These are phyloP conservation scores for Linnaemya tessellans DNA, from an alignment of 2,888 invertebrate species.

Conservation along the genomic window DNA sequence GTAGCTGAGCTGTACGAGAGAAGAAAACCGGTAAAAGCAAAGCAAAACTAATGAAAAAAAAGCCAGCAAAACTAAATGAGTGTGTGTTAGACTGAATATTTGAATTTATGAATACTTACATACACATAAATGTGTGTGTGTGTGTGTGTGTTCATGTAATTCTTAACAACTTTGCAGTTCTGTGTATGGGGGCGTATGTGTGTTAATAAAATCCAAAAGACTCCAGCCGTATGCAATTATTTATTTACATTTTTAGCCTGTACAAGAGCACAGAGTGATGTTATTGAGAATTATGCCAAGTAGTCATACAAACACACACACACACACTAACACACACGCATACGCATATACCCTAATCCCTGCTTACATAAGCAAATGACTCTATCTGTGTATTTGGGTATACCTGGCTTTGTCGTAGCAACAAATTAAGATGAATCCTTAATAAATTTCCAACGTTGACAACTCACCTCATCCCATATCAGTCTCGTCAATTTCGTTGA, in stretches of 20 bases:
- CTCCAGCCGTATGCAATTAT: not conserved
- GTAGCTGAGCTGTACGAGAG: not conserved
- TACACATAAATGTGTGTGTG: not conserved
- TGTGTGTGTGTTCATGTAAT: not conserved
- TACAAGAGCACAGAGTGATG: not conserved
- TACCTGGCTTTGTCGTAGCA: constrained; percentile 42
- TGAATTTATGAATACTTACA: too few species aligned
- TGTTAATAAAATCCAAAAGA: not conserved
- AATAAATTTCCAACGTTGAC: constrained; percentile 68
- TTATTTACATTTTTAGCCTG: constrained; percentile 3
- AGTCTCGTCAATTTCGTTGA: constrained; percentile 62
- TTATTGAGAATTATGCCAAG: not conserved
- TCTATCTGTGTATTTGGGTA: not conserved
- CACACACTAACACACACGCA: not conserved
- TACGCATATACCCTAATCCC: not conserved
- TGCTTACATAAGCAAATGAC: not conserved
- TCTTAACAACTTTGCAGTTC: not conserved
- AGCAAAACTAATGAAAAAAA: not conserved
- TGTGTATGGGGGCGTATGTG: not conserved
- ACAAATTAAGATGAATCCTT: constrained; percentile 68
- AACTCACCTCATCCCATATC: constrained; percentile 60
- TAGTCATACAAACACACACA: not conserved
- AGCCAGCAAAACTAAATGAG: not conserved
- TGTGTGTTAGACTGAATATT: too few species aligned
- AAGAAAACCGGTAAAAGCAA: not conserved